These are phyloP conservation scores for Oceanodroma tethys DNA, from an alignment of 2,113 vertebrate genomes.

Conservation along the genomic window DNA sequence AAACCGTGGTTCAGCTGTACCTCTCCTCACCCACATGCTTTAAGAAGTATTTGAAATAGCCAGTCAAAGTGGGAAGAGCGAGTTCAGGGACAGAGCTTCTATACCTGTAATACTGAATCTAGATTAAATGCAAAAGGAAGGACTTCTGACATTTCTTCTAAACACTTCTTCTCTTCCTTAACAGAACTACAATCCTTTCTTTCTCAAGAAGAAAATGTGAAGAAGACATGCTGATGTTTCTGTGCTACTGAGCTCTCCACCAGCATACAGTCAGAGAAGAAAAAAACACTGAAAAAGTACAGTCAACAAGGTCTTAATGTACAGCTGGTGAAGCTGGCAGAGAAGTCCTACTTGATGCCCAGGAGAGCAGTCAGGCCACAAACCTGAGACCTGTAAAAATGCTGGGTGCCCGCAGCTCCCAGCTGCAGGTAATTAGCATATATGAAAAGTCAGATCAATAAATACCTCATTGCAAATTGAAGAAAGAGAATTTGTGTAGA, in stretches of 20 bases:
- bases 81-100: background rate
- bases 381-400: background rate
- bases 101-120: background rate
- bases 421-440: background rate
- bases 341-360: background rate
- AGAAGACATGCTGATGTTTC: background rate
- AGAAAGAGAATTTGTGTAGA: background rate
- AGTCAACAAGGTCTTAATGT: background rate
- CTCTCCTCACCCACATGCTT: background rate
- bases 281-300: background rate
- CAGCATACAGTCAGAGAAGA: background rate
- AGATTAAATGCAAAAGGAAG: background rate
- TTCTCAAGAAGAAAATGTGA: background rate
- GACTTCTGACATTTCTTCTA: background rate
- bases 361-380: background rate
- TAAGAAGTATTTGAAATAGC: background rate
- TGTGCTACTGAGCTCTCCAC: background rate
- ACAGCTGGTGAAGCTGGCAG: background rate
- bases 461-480: background rate
- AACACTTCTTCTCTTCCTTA: background rate
- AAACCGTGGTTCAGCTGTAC: background rate
- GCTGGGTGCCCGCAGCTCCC: background rate
- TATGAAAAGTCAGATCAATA: background rate
- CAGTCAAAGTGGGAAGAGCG: background rate
- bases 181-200: background rate